phyloP scores from a whole-genome alignment of 2,888 invertebrate genomes.

The Mystacides longicornis region DNA sequence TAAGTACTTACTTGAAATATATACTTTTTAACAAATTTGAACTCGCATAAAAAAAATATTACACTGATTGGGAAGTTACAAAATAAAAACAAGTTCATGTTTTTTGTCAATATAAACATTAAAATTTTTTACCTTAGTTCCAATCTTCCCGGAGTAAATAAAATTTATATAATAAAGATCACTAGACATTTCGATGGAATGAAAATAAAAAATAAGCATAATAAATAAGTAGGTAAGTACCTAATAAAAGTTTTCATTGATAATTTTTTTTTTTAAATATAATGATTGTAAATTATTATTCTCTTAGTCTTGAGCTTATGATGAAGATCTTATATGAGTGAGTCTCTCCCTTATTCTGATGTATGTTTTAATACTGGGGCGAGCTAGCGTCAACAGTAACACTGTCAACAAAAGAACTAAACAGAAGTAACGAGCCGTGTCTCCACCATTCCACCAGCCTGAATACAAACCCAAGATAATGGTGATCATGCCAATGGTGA shows the following conservation, averaged over 20 bases:
- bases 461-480: slow-evolving; percentile 38
- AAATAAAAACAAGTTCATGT: too few relatives aligned
- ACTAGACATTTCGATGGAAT: too few relatives aligned
- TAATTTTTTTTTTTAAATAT: not conserved
- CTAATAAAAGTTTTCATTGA: not conserved
- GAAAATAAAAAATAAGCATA: too few relatives aligned
- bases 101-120: too few relatives aligned
- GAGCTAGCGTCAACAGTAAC: slow-evolving; percentile 39
- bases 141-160: too few relatives aligned
- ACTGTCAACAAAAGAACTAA: slow-evolving; percentile 36
- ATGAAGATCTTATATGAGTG: slow-evolving; percentile 24
- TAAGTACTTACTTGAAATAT: too few relatives aligned
- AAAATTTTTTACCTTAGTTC: too few relatives aligned
- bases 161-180: too few relatives aligned
- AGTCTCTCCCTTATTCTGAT: slow-evolving; percentile 43
- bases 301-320: slow-evolving; percentile 9
- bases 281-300: too few relatives aligned
- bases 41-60: too few relatives aligned
- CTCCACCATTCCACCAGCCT: slow-evolving; percentile 40
- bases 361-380: slow-evolving; percentile 43
- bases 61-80: too few relatives aligned
- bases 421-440: slow-evolving; percentile 36
- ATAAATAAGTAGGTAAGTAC: not conserved
- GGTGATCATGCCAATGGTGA: slow-evolving; percentile 39
- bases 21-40: too few relatives aligned